Percentiles rank a stretch among this genome's conserved stretches.
These are phyloP conservation scores for Lepidurus packardi DNA, from an alignment of 1,140 invertebrate species.

Conservation along the genomic window DNA sequence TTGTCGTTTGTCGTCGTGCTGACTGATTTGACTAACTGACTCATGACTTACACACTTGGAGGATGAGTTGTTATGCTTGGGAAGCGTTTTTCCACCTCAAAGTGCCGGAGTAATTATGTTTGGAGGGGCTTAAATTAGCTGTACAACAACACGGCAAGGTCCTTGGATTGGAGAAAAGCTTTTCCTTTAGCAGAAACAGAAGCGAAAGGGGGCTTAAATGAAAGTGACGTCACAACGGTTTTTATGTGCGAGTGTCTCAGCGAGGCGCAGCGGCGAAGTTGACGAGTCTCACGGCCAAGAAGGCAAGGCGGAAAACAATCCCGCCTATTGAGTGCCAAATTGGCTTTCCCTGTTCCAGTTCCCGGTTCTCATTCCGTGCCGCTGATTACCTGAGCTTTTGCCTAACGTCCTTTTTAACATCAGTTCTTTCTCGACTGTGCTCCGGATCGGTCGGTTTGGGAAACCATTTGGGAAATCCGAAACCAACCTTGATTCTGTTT, in stretches of 20 bases:
- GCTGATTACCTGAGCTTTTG: constrained; percentile 5
- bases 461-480: background rate
- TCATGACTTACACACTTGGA: constrained; percentile 7
- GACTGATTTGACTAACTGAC: background rate
- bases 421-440: constrained; percentile 18
- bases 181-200: background rate
- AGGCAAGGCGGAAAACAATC: constrained; percentile 21
- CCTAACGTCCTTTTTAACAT: background rate
- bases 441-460: constrained; percentile 6
- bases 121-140: constrained; percentile 12
- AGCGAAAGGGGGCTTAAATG: background rate
- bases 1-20: background rate
- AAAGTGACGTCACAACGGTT: background rate
- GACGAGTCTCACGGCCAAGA: constrained; percentile 10
- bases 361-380: background rate
- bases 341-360: constrained; percentile 13
- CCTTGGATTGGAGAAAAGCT: background rate
- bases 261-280: constrained; percentile 7
- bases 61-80: constrained; percentile 3
- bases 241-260: background rate
- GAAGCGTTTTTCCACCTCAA: background rate
- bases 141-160: background rate
- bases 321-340: constrained; percentile 21
- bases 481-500: background rate
- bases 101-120: background rate